A percentile compares a stretch with the other conserved stretches of the same genome.
These are phyloP conservation scores for Amphipyra berbera DNA, from an alignment of 2,888 invertebrate genomes.

Conservation along the genomic window DNA sequence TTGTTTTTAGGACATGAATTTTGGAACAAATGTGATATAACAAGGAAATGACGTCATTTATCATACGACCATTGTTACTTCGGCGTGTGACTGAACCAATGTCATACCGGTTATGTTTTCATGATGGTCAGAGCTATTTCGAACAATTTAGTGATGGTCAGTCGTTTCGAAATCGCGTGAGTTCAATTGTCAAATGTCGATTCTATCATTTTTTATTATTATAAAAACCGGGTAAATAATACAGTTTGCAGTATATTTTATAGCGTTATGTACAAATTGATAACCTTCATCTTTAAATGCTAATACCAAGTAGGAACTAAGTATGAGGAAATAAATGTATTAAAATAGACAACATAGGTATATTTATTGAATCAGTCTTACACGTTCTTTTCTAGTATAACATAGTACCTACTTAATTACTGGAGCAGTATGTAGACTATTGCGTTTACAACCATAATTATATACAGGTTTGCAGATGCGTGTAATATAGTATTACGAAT, in stretches of 20 bases:
- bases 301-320: no score
- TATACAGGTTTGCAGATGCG: constrained; percentile 53
- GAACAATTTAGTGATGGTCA: constrained; percentile 16
- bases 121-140: constrained; percentile 23
- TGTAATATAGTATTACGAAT: constrained; percentile 52
- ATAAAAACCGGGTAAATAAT: no score
- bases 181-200: not conserved
- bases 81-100: constrained; percentile 54
- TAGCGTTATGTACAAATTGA: no score
- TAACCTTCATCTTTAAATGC: no score
- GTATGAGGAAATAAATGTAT: no score
- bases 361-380: no score
- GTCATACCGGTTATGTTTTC: constrained; percentile 38
- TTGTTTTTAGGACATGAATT: constrained; percentile 5
- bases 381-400: no score
- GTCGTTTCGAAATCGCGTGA: constrained; percentile 10
- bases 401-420: constrained; percentile 34
- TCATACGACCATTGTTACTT: constrained; percentile 49
- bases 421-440: constrained; percentile 32
- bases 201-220: no score
- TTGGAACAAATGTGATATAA: constrained; percentile 29
- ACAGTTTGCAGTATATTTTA: no score
- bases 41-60: constrained; percentile 49
- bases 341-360: no score
- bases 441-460: constrained; percentile 29